Conservation (phyloP, 1,140 invertebrate species). For the Pogonognathellus flavescens region DNA sequence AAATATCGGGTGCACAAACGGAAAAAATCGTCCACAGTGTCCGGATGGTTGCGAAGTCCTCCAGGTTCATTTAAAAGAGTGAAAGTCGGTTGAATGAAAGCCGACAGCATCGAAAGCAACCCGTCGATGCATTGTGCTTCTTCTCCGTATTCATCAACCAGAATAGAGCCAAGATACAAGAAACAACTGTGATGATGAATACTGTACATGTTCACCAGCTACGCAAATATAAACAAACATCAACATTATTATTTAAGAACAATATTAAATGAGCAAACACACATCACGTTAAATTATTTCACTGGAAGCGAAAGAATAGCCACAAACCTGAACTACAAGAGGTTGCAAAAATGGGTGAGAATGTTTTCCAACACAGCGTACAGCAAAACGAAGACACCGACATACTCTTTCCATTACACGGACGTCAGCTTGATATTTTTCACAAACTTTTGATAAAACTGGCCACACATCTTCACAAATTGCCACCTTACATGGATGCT, state of each 20-base stretch:
- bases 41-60: constrained; percentile 92
- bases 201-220: constrained; percentile 89
- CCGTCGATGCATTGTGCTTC: constrained; percentile 80
- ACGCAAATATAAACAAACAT: constrained; percentile 65
- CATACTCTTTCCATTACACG: constrained; percentile 93
- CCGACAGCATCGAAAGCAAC: constrained; percentile 88
- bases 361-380: constrained; percentile 87
- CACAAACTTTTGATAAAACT: constrained; percentile 82
- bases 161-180: constrained; percentile 92
- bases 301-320: background rate
- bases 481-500: constrained; percentile 86
- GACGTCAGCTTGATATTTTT: constrained; percentile 84
- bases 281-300: background rate
- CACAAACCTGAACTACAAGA: constrained; percentile 81
- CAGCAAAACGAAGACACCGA: constrained; percentile 88
- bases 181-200: constrained; percentile 92
- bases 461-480: constrained; percentile 88
- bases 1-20: constrained; percentile 87
- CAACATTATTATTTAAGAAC: background rate
- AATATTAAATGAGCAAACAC: no score
- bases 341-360: constrained; percentile 83
- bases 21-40: constrained; percentile 98
- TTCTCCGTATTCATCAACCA: constrained; percentile 93
- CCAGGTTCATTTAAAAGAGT: constrained; percentile 75
- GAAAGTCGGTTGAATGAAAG: constrained; percentile 89